Evolutionary conservation across 1,140 invertebrate genomes (phyloP), one percentile per base, ranked within the genome.

Genomic region (Acyrthosiphon pisum): DNA sequence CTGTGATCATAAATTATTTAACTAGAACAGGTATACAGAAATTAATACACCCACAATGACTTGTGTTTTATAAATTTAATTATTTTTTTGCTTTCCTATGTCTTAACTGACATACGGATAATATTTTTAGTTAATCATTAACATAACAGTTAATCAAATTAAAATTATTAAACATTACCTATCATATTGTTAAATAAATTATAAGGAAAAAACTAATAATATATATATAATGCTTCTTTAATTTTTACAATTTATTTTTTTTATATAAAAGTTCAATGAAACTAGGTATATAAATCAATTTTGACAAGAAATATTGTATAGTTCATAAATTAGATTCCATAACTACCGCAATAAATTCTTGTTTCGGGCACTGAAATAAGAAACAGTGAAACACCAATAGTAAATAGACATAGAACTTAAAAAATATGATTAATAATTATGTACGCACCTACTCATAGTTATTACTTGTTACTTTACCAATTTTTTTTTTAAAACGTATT

Each of bases 161-260:
- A 76, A 76, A 76, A 76, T 76, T n/a, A 76, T 76, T 35, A n/a
- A 76, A n/a, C 60, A 76, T 68, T 68, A 68, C 60, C n/a, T n/a
- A 68, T 68, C 60, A 68, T 76, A 76, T 76, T n/a, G 30, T 76
- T 76, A n/a, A 76, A 76, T 76, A 76, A 76, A 76, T 76, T 76
- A 76, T 76, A n/a, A 76, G 6, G 14, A 76, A 76, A 76, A 18
- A 76, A 76, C 60, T n/a, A 76, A 76, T n/a, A 76, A 6, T 76
- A 76, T 76, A 11, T 60, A 30, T 50, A 1, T 4, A n/a, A 14
- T 2, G 30, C 60, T n/a, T 76, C 60, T 76, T 35, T n/a, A 76
- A 18, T 76, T n/a, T 68, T 76, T 76, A 76, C 11, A 76, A n/a
- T 76, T 76, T 76, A n/a, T 76, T 76, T 76, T 76, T 76, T 76